Evolutionary conservation across 2,797 vertebrate species (phyloP).

Genomic region (Naso thynnoides): DNA sequence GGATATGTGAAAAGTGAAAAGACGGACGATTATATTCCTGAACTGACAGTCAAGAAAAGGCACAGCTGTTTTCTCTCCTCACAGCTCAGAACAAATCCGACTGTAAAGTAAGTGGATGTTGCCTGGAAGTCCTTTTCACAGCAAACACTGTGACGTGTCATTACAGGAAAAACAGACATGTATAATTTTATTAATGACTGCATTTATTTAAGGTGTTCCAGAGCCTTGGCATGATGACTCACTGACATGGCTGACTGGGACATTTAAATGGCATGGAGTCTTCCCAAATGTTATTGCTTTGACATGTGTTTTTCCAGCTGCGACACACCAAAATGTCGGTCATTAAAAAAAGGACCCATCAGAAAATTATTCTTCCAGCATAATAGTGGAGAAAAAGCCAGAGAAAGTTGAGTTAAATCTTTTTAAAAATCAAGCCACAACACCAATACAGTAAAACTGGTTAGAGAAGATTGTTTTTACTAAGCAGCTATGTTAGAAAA

Average conservation of each 20-base stretch:
- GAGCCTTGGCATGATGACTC: background rate
- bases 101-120: background rate
- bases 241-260: background rate
- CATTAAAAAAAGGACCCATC: background rate
- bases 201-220: constrained; percentile 2
- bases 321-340: background rate
- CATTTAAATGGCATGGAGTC: background rate
- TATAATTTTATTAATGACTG: constrained; percentile 14
- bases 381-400: background rate
- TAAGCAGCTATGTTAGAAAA: background rate
- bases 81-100: background rate
- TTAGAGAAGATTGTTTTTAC: background rate
- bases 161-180: constrained; percentile 4
- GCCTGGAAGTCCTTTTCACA: background rate
- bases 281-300: background rate
- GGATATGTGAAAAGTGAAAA: background rate
- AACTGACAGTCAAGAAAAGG: background rate
- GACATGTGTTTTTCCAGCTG: background rate
- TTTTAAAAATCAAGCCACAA: background rate
- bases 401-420: background rate
- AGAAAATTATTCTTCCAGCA: background rate
- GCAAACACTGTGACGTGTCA: constrained; percentile 19
- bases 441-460: background rate
- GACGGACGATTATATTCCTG: background rate
- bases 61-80: background rate